Conservation (phyloP, 2,113 vertebrate genomes). For the Chunga burmeisteri region DNA sequence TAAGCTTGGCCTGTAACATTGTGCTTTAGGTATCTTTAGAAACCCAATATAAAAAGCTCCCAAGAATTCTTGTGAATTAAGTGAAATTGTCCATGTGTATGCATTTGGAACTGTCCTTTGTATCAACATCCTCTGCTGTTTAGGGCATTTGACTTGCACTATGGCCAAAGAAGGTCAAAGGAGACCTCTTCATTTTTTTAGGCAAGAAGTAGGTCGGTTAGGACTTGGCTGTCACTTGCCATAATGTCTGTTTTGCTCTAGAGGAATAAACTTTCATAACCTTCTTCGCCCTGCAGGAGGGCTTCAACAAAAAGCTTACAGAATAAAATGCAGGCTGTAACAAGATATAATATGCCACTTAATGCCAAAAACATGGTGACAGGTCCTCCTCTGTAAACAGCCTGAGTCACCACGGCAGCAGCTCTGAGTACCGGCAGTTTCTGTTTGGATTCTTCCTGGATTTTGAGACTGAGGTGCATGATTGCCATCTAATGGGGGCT, state of each 20-base stretch:
- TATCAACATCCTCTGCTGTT: not conserved
- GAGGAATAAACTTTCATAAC: not conserved
- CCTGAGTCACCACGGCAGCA: not conserved
- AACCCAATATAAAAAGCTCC: not conserved
- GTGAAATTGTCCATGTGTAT: not conserved
- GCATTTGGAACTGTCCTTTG: not conserved
- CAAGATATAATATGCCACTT: not conserved
- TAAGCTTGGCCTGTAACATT: not conserved
- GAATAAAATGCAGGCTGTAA: not conserved
- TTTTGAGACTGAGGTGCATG: slow-evolving; percentile 14
- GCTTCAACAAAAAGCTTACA: not conserved
- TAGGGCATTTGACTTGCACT: not conserved
- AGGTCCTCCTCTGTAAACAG: not conserved
- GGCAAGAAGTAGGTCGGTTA: not conserved
- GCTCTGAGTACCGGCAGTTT: not conserved
- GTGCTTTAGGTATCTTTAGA: not conserved
- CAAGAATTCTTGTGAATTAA: not conserved
- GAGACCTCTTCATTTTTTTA: not conserved
- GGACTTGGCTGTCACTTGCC: not conserved
- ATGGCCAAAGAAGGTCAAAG: not conserved
- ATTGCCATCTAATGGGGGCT: slow-evolving; percentile 60
- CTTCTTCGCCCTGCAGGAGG: not conserved
- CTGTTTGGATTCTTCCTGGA: not conserved
- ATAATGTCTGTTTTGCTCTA: not conserved
- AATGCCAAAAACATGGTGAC: not conserved